Conservation (phyloP, 2,797 vertebrate species). For the Bryconaethiops microstoma region DNA sequence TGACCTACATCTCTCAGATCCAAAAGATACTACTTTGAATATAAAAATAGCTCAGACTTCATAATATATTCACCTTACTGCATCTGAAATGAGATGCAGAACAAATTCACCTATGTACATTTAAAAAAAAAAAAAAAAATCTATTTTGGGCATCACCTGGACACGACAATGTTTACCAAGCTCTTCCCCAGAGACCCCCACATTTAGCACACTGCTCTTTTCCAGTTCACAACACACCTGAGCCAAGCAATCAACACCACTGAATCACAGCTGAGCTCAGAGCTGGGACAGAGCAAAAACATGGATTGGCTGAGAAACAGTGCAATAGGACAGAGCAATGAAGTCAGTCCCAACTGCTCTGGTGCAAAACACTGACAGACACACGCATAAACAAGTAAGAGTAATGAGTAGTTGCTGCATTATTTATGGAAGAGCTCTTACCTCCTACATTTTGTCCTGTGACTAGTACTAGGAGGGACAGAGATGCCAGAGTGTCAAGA, state of each 20-base stretch:
- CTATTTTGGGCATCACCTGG: constrained; percentile 15
- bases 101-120: background rate
- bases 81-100: background rate
- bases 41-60: background rate
- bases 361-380: constrained; percentile 4
- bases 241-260: background rate
- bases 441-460: constrained; percentile 1
- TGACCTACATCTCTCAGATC: background rate
- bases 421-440: constrained; percentile 34
- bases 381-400: constrained; percentile 2
- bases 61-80: background rate
- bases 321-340: constrained; percentile 30
- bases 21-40: background rate
- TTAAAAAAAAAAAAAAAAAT: no score
- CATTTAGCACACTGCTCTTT: background rate
- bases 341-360: background rate
- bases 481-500: background rate
- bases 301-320: background rate
- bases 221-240: background rate
- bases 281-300: background rate
- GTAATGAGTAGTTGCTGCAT: constrained; percentile 8
- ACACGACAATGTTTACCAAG: background rate
- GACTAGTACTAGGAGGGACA: constrained; percentile 6
- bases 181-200: background rate
- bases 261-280: background rate